A percentile compares a stretch with the other conserved stretches of the same genome.
Evolutionary conservation across 1,140 invertebrate genomes (phyloP).

Genomic region (Drepana arcuata): DNA sequence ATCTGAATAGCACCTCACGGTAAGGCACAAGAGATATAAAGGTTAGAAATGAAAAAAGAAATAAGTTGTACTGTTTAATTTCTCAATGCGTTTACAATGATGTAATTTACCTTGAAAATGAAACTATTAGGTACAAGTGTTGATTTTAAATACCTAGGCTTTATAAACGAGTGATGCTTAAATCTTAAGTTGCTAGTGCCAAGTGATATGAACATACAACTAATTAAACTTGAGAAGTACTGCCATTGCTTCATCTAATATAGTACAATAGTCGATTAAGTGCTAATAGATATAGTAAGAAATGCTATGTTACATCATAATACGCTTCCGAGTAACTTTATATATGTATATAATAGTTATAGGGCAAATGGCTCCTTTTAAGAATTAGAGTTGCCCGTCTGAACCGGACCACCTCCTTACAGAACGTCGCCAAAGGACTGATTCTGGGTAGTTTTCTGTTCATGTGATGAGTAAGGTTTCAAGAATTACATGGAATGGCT

Average conservation of each 20-base stretch:
- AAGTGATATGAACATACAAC: constrained; percentile 47
- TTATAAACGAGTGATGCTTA: constrained; percentile 35
- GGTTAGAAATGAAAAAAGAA: constrained; percentile 6
- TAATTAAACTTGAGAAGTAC: constrained; percentile 36
- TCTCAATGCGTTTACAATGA: constrained; percentile 43
- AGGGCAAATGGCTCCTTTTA: too few relatives aligned
- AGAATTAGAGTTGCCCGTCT: too few relatives aligned
- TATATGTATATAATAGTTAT: too few relatives aligned
- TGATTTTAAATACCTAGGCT: constrained; percentile 33
- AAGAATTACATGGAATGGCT: too few relatives aligned
- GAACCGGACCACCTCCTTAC: too few relatives aligned
- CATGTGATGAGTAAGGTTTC: too few relatives aligned
- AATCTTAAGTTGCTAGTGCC: constrained; percentile 44
- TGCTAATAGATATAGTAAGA: background rate
- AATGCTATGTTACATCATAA: too few relatives aligned
- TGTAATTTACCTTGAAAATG: constrained; percentile 26
- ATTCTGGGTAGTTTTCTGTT: too few relatives aligned
- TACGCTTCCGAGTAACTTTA: too few relatives aligned
- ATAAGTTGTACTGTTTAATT: constrained; percentile 37
- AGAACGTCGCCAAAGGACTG: too few relatives aligned
- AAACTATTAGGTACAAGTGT: constrained; percentile 37
- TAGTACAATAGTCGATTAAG: constrained; percentile 10
- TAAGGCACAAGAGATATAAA: background rate
- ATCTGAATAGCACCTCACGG: background rate
- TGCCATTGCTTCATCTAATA: constrained; percentile 27